These are phyloP conservation scores for Omphaloscelis lunosa DNA, from an alignment of 2,888 invertebrate genomes.

Conservation along the genomic window DNA sequence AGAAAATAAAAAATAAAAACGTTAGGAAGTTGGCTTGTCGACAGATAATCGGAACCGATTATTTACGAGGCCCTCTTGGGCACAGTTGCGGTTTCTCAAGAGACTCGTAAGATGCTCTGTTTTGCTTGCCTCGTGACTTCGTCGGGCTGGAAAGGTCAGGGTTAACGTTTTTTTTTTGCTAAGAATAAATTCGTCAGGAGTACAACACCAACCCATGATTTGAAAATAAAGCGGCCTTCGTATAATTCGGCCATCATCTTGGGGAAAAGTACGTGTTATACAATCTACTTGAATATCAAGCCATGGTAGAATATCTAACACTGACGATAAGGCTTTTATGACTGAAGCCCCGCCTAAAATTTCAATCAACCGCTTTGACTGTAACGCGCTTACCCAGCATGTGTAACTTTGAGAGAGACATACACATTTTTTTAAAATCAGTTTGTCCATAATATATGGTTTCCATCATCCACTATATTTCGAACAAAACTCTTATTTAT, in stretches of 20 bases:
- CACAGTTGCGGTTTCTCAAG: conserved; percentile 25
- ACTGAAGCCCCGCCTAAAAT: neutral
- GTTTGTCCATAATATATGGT: too few relatives aligned
- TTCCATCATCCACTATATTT: neutral
- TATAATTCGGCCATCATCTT: neutral
- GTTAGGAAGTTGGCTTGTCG: conserved; percentile 24
- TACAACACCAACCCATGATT: neutral
- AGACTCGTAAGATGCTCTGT: conserved; percentile 22
- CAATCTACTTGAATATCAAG: neutral
- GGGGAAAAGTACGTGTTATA: neutral
- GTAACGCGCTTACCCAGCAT: neutral
- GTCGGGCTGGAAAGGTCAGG: conserved; percentile 6
- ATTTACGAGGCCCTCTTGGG: conserved; percentile 19
- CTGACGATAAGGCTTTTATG: too few relatives aligned
- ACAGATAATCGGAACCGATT: conserved; percentile 43
- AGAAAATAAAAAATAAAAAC: conserved; percentile 38
- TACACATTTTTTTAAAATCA: neutral
- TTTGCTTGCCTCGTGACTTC: conserved; percentile 14
- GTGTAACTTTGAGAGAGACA: neutral
- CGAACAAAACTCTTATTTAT: neutral
- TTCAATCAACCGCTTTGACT: neutral
- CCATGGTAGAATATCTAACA: too few relatives aligned
- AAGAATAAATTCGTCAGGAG: neutral
- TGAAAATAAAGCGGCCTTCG: neutral
- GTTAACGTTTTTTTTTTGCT: neutral